These are phyloP conservation scores for Steinernema carpocapsae DNA, from an alignment of 2,888 invertebrate genomes.

Conservation along the genomic window DNA sequence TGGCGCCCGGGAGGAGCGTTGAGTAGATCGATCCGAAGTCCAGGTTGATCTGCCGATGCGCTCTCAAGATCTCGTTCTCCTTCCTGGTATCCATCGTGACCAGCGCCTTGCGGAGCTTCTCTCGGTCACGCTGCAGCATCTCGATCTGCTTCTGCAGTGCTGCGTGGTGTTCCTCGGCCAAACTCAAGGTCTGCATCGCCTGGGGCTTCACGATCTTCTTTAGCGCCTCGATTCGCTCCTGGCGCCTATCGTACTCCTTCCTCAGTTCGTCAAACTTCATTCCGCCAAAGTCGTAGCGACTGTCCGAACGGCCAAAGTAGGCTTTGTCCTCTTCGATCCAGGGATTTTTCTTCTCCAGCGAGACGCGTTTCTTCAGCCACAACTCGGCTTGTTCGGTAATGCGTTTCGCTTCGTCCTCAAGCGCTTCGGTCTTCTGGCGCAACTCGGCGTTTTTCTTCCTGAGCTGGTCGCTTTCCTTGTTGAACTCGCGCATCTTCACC, in stretches of 20 bases:
- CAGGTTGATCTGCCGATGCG: constrained; percentile 83
- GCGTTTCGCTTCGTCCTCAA: constrained; percentile 18
- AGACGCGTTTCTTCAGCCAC: constrained; percentile 37
- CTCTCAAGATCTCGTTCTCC: constrained; percentile 80
- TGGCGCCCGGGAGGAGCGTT: constrained; percentile 86
- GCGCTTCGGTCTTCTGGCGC: constrained; percentile 9
- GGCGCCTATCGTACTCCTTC: constrained; percentile 39
- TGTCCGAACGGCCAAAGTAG: constrained; percentile 77
- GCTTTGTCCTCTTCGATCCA: constrained; percentile 82
- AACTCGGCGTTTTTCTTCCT: constrained; percentile 7
- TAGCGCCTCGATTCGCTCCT: constrained; percentile 37
- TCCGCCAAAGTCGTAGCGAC: constrained; percentile 71
- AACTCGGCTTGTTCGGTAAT: background rate
- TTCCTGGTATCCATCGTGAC: constrained; percentile 88
- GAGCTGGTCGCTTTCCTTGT: constrained; percentile 37
- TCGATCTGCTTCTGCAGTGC: constrained; percentile 78
- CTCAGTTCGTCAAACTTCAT: constrained; percentile 44
- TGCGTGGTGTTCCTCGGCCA: constrained; percentile 35
- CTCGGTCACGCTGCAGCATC: constrained; percentile 80
- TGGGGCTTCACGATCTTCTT: constrained; percentile 24
- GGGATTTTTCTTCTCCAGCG: constrained; percentile 72
- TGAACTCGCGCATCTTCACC: constrained; percentile 33
- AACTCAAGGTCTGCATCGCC: constrained; percentile 18
- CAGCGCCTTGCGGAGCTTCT: constrained; percentile 80
- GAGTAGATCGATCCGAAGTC: constrained; percentile 95